These are phyloP conservation scores for Ceraclea dissimilis DNA, from an alignment of 2,888 invertebrate genomes.

Conservation along the genomic window DNA sequence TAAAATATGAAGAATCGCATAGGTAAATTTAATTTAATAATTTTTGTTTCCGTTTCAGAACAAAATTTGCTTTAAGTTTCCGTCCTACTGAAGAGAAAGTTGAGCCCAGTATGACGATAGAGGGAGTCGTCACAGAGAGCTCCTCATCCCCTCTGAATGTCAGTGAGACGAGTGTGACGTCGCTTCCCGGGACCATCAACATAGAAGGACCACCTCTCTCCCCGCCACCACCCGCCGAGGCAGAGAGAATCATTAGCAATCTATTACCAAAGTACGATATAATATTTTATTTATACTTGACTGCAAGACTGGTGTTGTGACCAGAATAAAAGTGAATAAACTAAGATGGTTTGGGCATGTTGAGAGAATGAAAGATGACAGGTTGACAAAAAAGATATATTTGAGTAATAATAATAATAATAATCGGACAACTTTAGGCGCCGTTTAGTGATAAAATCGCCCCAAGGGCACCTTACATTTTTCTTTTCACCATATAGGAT, in stretches of 20 bases:
- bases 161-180: conserved; percentile 20
- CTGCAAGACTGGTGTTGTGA: too few relatives aligned
- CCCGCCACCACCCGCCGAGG: conserved; percentile 71
- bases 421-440: too few relatives aligned
- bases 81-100: conserved; percentile 50
- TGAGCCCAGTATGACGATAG: conserved; percentile 24
- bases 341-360: too few relatives aligned
- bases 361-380: too few relatives aligned
- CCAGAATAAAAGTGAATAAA: too few relatives aligned
- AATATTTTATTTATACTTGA: neutral
- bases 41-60: conserved; percentile 45
- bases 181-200: conserved; percentile 6
- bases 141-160: conserved; percentile 17
- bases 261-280: conserved; percentile 60
- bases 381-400: too few relatives aligned
- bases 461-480: too few relatives aligned
- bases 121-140: conserved; percentile 25
- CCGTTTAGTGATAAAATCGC: too few relatives aligned
- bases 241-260: conserved; percentile 67
- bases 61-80: conserved; percentile 66
- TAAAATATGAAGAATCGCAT: too few relatives aligned
- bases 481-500: too few relatives aligned
- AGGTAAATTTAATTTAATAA: too few relatives aligned
- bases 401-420: too few relatives aligned
- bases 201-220: conserved; percentile 39